These are phyloP conservation scores for Ceriagrion tenellum DNA, from an alignment of 2,888 invertebrate species.

Conservation along the genomic window DNA sequence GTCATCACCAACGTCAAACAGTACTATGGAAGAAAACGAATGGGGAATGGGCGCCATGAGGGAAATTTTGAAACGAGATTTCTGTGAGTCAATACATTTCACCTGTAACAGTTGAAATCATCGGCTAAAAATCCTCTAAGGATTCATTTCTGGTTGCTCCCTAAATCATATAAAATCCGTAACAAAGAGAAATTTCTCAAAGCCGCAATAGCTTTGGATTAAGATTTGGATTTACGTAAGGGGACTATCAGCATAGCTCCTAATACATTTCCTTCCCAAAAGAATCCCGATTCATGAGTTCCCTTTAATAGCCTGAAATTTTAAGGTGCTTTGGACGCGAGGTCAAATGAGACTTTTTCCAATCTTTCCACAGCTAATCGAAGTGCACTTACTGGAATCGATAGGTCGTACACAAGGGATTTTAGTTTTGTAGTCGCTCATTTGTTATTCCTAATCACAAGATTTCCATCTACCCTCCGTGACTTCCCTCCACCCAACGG, in stretches of 20 bases:
- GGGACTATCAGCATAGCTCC: too few relatives aligned
- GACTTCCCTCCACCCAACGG: not conserved
- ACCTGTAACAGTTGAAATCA: not conserved
- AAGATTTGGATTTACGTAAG: too few relatives aligned
- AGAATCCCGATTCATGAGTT: not conserved
- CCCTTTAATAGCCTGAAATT: not conserved
- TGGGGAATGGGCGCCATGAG: not conserved
- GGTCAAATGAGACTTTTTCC: slow-evolving; percentile 16
- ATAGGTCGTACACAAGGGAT: slow-evolving; percentile 42
- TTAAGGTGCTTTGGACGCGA: not conserved
- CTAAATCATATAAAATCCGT: not conserved
- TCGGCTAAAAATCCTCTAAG: not conserved
- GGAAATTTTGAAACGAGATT: not conserved
- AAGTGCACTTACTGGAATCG: slow-evolving; percentile 29
- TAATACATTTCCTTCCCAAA: not conserved
- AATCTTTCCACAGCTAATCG: slow-evolving; percentile 17
- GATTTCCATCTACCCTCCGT: slow-evolving; percentile 60
- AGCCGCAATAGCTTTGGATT: too few relatives aligned
- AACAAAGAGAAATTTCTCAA: too few relatives aligned
- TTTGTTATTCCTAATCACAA: slow-evolving; percentile 55
- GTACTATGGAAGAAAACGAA: not conserved
- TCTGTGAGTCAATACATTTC: not conserved
- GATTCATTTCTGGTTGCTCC: not conserved
- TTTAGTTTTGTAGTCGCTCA: slow-evolving; percentile 51
- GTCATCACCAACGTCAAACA: not conserved